phyloP scores from a whole-genome alignment of 2,113 vertebrate genomes.

The Manacus vitellinus region DNA sequence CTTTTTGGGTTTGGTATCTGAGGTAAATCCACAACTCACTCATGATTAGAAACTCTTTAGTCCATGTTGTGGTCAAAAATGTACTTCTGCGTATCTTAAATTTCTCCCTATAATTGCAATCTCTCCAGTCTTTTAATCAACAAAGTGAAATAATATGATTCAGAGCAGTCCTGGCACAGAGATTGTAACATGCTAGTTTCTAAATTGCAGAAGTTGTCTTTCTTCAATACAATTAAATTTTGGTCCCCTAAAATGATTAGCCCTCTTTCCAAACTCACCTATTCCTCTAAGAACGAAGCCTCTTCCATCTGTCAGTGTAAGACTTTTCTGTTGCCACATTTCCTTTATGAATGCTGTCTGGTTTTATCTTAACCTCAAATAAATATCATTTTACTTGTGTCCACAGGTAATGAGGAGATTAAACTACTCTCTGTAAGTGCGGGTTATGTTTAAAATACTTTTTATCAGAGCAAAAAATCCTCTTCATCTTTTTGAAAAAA shows the following conservation, averaged over 20 bases:
- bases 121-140: background rate
- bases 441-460: background rate
- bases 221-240: background rate
- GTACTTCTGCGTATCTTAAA: background rate
- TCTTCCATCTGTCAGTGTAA: background rate
- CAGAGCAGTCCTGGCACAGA: background rate
- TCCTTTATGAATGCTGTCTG: background rate
- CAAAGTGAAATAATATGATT: background rate
- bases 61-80: background rate
- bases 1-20: background rate
- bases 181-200: background rate
- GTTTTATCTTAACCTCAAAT: background rate
- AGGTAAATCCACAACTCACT: background rate
- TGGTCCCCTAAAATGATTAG: background rate
- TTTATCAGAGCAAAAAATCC: background rate
- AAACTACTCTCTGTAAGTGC: background rate
- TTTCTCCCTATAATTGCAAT: background rate
- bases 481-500: background rate
- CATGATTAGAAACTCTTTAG: background rate
- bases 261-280: background rate
- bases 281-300: background rate
- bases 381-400: background rate
- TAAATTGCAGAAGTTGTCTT: background rate
- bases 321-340: background rate
- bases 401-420: background rate